Percentiles rank a stretch among this genome's conserved stretches.
Conservation (phyloP, 2,797 vertebrate species). For the Parotocinclus haroldoi region DNA sequence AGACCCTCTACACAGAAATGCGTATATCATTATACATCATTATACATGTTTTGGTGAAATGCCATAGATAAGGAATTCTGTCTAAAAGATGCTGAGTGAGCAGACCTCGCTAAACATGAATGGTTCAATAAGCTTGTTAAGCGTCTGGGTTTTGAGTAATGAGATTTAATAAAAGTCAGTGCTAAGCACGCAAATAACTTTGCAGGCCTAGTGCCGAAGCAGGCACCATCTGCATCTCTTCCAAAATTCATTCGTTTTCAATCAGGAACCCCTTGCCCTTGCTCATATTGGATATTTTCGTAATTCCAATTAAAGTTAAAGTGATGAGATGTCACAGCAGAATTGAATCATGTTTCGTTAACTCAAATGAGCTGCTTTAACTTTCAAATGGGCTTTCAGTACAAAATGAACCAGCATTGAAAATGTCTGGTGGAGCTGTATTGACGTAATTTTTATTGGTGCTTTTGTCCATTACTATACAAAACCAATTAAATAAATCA, state of each 20-base stretch:
- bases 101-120: too few species aligned
- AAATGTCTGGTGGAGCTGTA: too few species aligned
- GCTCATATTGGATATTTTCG: not conserved
- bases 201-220: too few species aligned
- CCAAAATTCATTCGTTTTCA: slow-evolving; percentile 7
- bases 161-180: too few species aligned
- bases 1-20: too few species aligned
- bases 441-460: too few species aligned
- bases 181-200: too few species aligned
- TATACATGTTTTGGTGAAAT: not conserved
- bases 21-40: too few species aligned
- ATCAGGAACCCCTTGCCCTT: not conserved
- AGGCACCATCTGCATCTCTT: not conserved
- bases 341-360: not conserved
- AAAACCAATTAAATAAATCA: too few species aligned
- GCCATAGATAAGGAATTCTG: slow-evolving; percentile 2
- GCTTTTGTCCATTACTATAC: not conserved
- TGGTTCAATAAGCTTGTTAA: too few species aligned
- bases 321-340: not conserved
- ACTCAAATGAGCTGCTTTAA: too few species aligned
- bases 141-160: too few species aligned
- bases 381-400: slow-evolving; percentile 1
- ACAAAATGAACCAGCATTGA: not conserved
- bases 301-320: slow-evolving; percentile 2
- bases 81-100: not conserved